Evolutionary conservation across 1,140 invertebrate genomes (phyloP).

Genomic region (Drosophila trapezifrons): DNA sequence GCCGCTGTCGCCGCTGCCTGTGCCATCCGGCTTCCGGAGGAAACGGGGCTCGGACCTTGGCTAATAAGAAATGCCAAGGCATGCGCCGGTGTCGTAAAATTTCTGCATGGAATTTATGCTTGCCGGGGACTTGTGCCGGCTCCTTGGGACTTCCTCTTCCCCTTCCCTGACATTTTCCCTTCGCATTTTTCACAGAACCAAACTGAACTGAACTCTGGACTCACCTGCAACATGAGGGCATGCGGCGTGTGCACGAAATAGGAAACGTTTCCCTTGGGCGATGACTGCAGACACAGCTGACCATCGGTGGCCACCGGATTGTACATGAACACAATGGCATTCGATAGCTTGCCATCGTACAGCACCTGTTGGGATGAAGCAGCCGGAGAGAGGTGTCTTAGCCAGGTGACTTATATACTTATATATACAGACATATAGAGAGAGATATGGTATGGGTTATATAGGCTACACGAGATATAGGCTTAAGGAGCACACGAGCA

Average conservation of each 20-base stretch:
- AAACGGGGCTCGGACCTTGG: constrained; percentile 13
- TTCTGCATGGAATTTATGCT: constrained; percentile 71
- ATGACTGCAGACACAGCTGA: constrained; percentile 98
- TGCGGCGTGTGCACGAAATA: constrained; percentile 99
- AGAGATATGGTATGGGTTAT: not conserved
- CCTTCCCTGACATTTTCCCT: not conserved
- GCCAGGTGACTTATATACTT: constrained; percentile 1
- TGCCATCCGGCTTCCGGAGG: no score
- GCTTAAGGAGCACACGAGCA: not conserved
- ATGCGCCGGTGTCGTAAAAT: constrained; percentile 78
- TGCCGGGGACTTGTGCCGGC: not conserved
- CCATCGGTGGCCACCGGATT: constrained; percentile 99
- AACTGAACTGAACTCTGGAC: constrained; percentile 55
- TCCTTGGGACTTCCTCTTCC: not conserved
- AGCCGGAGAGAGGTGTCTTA: constrained; percentile 7
- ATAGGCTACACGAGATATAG: not conserved
- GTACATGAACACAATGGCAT: constrained; percentile 99
- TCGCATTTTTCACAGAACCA: not conserved
- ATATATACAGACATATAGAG: not conserved
- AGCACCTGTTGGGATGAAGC: constrained; percentile 89
- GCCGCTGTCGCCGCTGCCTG: constrained; percentile 2
- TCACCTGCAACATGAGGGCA: constrained; percentile 98
- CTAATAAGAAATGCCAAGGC: constrained; percentile 79
- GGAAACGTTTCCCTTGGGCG: constrained; percentile 97
- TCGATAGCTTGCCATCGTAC: constrained; percentile 98